Conservation (phyloP, 2,797 vertebrate species). For the Parambassis ranga region DNA sequence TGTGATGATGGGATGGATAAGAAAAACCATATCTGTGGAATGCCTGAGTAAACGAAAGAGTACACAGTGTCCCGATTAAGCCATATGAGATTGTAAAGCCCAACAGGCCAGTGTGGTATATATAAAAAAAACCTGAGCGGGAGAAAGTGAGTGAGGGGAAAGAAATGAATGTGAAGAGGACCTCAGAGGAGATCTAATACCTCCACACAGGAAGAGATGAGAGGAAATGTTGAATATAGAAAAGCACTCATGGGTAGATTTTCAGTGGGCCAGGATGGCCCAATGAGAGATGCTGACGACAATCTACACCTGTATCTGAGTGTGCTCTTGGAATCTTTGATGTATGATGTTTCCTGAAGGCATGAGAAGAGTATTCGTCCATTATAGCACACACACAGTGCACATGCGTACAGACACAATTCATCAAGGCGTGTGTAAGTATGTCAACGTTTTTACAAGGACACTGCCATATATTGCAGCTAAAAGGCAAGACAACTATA, state of each 20-base stretch:
- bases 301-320: conserved; percentile 39
- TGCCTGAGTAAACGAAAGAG: conserved; percentile 44
- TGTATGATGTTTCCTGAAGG: conserved; percentile 34
- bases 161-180: conserved; percentile 10
- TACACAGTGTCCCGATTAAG: conserved; percentile 41
- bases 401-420: not conserved
- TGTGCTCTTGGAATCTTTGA: conserved; percentile 9
- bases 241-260: conserved; percentile 61
- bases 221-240: conserved; percentile 53
- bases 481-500: not conserved
- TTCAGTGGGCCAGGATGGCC: conserved; percentile 40
- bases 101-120: conserved; percentile 22
- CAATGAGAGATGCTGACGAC: conserved; percentile 60
- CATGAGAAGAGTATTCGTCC: conserved; percentile 9
- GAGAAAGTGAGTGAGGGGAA: conserved; percentile 1
- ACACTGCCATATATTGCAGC: not conserved
- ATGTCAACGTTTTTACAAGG: conserved; percentile 32
- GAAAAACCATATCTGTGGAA: conserved; percentile 58
- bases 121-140: conserved; percentile 20
- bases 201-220: conserved; percentile 42
- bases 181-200: conserved; percentile 49
- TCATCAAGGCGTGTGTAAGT: not conserved
- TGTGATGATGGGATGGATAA: conserved; percentile 52
- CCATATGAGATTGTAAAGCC: conserved; percentile 27
- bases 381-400: not conserved